Base-by-base conservation (phyloP, 2,113 vertebrate species). In the Equus przewalskii region DNA sequence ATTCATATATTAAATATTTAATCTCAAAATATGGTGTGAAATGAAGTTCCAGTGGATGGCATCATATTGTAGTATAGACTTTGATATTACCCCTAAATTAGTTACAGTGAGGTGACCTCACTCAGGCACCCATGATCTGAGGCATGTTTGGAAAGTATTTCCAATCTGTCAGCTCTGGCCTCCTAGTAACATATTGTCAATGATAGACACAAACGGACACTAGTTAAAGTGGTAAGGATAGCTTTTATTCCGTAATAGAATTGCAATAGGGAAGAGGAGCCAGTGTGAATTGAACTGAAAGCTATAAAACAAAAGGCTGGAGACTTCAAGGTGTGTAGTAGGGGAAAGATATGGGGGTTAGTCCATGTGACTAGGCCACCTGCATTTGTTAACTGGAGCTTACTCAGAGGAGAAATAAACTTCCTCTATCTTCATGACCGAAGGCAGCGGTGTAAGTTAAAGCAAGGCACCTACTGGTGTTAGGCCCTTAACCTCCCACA, bases 1-100 rank as follows among this genome's bases (percentile, higher is more conserved):
- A 41, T 73, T 65, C 58, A 72, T 26, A 21, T 56, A 92, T 87
- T 70, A 89, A 82, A 70, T 65, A 36, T 33, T 94, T 86, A 70
- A 58, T 72, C 21, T 46, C 70, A 86, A 54, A 85, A 26, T 54
- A n/a, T 0, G 4, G 11, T n/a, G 36, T 51, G 24, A n/a, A 82
- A 76, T 85, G 9, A 11, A 85, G 19, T 73, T 92, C 41, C 65
- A 22, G 7, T 54, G 12, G 1, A 28, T n/a, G 30, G 30, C 6
- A 54, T 73, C 41, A 4, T 44, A 18, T 80, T 36, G 6, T 0
- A 82, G 0, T 30, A 7, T 6, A 22, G 1, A 4, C 13, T 6
- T 67, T 44, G 49, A 24, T 30, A 72, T 6, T 21, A 2, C 46
- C n/a, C 22, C 15, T 56, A 10, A 56, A 46, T 44, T 75, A 58